Percentiles rank a stretch among this genome's conserved stretches.
Conservation (phyloP, 2,797 vertebrate species). For the Darevskia nairensis region DNA sequence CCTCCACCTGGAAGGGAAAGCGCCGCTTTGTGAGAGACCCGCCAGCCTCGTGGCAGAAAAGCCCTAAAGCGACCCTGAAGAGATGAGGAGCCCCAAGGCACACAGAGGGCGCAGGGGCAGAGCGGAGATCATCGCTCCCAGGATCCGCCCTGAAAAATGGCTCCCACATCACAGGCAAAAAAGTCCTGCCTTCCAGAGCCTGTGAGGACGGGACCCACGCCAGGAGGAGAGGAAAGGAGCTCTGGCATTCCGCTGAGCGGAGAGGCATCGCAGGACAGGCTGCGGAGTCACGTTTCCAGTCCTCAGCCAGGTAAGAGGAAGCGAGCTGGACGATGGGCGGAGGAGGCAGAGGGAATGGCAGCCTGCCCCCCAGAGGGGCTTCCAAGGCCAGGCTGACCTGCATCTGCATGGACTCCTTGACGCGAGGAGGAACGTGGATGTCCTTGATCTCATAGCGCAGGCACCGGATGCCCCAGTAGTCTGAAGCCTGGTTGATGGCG, state of each 20-base stretch:
- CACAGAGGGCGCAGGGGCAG: not conserved
- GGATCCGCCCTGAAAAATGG: too few relatives aligned
- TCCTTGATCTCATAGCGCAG: conserved; percentile 98
- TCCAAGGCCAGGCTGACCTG: conserved; percentile 80
- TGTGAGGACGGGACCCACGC: not conserved
- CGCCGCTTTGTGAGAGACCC: accelerated
- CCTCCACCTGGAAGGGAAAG: conserved; percentile 88
- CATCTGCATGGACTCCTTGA: conserved; percentile 99
- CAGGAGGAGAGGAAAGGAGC: too few relatives aligned
- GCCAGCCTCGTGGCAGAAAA: accelerated
- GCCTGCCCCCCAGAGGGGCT: not conserved
- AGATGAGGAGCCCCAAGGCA: not conserved
- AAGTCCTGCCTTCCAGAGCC: too few relatives aligned
- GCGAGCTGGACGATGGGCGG: not conserved
- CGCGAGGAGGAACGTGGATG: conserved; percentile 92
- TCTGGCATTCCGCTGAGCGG: not conserved
- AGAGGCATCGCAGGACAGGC: not conserved
- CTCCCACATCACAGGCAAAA: not conserved
- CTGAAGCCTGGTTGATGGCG: conserved; percentile 93
- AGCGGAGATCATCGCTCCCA: too few relatives aligned
- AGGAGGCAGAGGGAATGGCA: not conserved
- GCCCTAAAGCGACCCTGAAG: accelerated
- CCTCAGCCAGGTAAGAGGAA: not conserved
- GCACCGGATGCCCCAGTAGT: conserved; percentile 96
- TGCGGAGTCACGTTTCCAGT: accelerated